Conservation (phyloP, 2,888 invertebrate genomes). For the Molanna angustata region DNA sequence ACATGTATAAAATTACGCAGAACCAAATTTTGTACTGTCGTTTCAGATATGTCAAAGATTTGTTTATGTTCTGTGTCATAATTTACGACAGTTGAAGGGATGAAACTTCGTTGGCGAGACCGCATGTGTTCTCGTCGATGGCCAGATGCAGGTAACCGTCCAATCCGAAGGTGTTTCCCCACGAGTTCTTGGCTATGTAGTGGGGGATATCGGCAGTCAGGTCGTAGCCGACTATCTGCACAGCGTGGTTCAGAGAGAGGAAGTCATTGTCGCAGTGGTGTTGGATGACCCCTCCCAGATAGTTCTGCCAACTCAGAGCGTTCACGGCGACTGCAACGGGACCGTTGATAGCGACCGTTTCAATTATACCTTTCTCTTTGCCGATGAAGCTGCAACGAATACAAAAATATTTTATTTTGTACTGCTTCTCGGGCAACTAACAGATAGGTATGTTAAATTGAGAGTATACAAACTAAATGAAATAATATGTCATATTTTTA, state of each 20-base stretch:
- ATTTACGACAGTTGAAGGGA: constrained; percentile 48
- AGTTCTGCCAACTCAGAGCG: constrained; percentile 82
- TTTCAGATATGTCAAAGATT: too few species aligned
- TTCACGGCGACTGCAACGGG: constrained; percentile 81
- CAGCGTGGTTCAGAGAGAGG: constrained; percentile 72
- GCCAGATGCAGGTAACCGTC: constrained; percentile 74
- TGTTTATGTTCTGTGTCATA: too few species aligned
- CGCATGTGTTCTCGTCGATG: constrained; percentile 74
- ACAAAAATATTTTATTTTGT: too few species aligned
- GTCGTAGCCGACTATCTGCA: constrained; percentile 82
- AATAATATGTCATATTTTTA: too few species aligned
- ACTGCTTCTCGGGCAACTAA: too few species aligned
- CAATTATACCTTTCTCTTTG: constrained; percentile 61
- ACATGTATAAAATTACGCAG: too few species aligned
- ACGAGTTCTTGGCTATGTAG: constrained; percentile 83
- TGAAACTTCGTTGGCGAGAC: constrained; percentile 72
- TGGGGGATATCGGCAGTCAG: constrained; percentile 66
- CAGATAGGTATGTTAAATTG: too few species aligned
- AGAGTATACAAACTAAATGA: too few species aligned
- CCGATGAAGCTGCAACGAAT: constrained; percentile 60
- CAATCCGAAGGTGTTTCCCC: constrained; percentile 76
- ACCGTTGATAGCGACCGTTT: constrained; percentile 63
- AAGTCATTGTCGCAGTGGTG: constrained; percentile 68
- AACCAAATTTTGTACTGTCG: too few species aligned
- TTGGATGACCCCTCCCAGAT: constrained; percentile 80